Base-by-base conservation (phyloP, 2,797 vertebrate genomes). In the Pipistrellus pipistrellus region DNA sequence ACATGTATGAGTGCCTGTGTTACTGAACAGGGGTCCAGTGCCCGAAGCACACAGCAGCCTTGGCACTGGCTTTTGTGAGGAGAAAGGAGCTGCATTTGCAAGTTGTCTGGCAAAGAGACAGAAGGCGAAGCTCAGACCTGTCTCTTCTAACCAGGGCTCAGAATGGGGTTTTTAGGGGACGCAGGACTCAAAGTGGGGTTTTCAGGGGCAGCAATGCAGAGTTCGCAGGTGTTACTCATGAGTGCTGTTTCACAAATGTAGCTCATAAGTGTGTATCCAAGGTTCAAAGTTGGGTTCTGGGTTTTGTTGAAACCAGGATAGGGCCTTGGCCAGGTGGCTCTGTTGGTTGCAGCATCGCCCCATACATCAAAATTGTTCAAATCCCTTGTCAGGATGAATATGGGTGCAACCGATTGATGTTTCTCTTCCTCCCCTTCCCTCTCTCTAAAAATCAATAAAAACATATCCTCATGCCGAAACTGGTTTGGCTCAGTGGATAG, bases 1-100 rank as follows among this genome's bases (percentile, higher is more conserved):
- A 57, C 30, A 10, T 0, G 3, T 20, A 6, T 2, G 30, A 77
- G 6, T 2, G 1, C 23, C 30, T 1, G 41, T 66, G 41, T 23
- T 66, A 66, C 59, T 21, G 30, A 64, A 46, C 12, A n/a, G 64
- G 27, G 57, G 18, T 27, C 59, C 7, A 21, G 30, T 8, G 7
- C 7, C 41, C 0, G 0, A 62, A 8, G 11, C 3, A 20, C 12
- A 3, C 11, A 59, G 25, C 55, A 59, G 35, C 25, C 18, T 30
- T 18, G 77, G 25, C 77, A 44, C 15, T 8, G 38, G 23, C 77
- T 80, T 80, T 59, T 1, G 12, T 23, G 59, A 82, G 59, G 13
- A 64, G 80, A 46, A 46, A 82, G 18, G 20, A 23, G 4, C 41
- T 32, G 7, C 20, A 32, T 48, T n/a, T 82, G 18, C 2, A 21